Evolutionary conservation across 2,888 invertebrate genomes (phyloP), one percentile per base, ranked within the genome.

Genomic region (Drosophila maculinotata): DNA sequence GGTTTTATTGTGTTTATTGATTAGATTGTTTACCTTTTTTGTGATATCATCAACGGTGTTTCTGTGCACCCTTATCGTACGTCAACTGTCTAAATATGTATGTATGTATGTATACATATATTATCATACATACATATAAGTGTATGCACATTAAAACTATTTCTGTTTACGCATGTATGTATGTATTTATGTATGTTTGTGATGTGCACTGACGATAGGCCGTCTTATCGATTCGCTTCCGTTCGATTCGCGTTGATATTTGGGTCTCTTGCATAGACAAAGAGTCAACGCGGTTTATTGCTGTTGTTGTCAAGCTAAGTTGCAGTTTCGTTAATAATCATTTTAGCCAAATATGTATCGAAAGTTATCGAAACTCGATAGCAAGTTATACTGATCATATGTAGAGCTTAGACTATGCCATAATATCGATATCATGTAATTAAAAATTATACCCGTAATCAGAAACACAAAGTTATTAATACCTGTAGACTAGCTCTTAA

Each of bases 1-100:
- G 74, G 66, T 58, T 66, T 69, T 78, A 78, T 73, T 84, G 76
- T 81, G 69, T 82, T 79, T 82, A 79, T 82, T 85, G 82, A 83
- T 83, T 85, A 83, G 82, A 83, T 83, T 83, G 85, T 83, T 85
- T 85, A 85, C 85, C 77, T 85, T 79, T 81, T 76, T 72, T 77
- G 77, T 82, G 82, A 85, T 85, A 85, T 81, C 85, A 84, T 81
- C 82, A 56, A 47, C 68, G 59, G 31, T 53, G 41, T 52, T 52
- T 45, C 62, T 53, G 66, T 69, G 56, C 65, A 31, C 49, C 59
- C 65, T 83, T 79, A 83, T 80, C 83, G 80, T 71, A 76, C 81
- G 79, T 81, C 76, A 84, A 84, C 83, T 83, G 84, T 83, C 78
- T 69, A 81, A 83, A 81, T 83, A 77, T 70, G 75, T 67, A 33